These are phyloP conservation scores for Esox masquinongy DNA, from an alignment of 2,797 vertebrate genomes.

Conservation along the genomic window DNA sequence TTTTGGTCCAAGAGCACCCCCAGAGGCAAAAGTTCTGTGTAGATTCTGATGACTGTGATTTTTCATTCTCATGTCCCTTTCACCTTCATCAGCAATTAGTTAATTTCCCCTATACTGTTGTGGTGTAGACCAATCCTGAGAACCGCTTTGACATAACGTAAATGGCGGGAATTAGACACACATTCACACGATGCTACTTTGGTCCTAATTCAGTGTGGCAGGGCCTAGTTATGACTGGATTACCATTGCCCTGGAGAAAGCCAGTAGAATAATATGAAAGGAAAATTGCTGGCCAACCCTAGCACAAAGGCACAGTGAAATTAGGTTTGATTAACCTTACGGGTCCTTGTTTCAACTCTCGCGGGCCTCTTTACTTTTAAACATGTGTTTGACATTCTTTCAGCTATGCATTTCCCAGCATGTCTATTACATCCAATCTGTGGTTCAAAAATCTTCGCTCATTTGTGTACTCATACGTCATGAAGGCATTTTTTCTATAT, in stretches of 20 bases:
- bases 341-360: conserved; percentile 79
- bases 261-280: conserved; percentile 74
- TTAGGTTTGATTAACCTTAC: conserved; percentile 78
- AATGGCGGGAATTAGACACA: conserved; percentile 59
- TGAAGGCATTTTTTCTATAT: conserved; percentile 64
- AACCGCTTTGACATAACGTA: conserved; percentile 27
- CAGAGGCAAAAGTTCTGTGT: neutral
- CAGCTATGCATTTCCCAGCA: conserved; percentile 79
- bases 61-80: neutral
- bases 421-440: conserved; percentile 79
- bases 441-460: conserved; percentile 43
- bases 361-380: conserved; percentile 79
- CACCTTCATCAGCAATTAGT: neutral
- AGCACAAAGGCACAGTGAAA: conserved; percentile 73
- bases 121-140: conserved; percentile 32
- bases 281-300: conserved; percentile 60
- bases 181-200: conserved; percentile 53
- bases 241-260: conserved; percentile 66
- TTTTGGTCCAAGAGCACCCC: neutral
- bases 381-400: conserved; percentile 82
- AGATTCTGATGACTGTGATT: neutral
- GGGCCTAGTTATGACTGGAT: conserved; percentile 66
- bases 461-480: conserved; percentile 60
- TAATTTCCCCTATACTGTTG: conserved; percentile 18
- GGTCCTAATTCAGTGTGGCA: conserved; percentile 61